A percentile compares a stretch with the other conserved stretches of the same genome.
Conservation (phyloP, 2,113 vertebrate genomes). For the Monarcha castaneiventris region DNA sequence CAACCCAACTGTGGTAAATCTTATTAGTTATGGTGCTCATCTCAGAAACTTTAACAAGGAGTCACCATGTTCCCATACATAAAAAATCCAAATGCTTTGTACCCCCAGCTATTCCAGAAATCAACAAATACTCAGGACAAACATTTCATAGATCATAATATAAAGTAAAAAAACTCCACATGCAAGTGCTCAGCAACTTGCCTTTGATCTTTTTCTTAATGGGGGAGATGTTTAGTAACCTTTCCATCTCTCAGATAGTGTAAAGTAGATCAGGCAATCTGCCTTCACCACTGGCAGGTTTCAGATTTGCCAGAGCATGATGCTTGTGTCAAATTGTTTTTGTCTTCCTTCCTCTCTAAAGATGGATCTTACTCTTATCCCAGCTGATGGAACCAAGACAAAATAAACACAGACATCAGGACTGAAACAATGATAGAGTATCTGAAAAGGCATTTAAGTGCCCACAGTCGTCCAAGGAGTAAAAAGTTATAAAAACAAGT, state of each 20-base stretch:
- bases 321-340: not conserved
- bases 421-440: conserved; percentile 1
- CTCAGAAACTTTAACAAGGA: not conserved
- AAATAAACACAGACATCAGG: conserved; percentile 17
- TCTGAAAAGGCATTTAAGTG: not conserved
- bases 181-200: not conserved
- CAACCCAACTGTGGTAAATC: not conserved
- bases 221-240: not conserved
- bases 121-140: not conserved
- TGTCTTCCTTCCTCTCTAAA: not conserved
- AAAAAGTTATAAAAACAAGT: conserved; percentile 30
- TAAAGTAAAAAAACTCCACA: not conserved
- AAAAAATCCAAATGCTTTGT: not conserved
- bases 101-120: not conserved
- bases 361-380: not conserved
- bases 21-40: not conserved
- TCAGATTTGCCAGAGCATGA: not conserved
- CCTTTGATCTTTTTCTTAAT: not conserved
- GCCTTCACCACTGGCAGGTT: not conserved
- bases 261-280: not conserved
- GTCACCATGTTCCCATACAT: not conserved
- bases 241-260: not conserved
- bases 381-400: not conserved
- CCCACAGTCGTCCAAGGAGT: not conserved
- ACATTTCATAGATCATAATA: not conserved